A percentile compares a stretch with the other conserved stretches of the same genome.
These are phyloP conservation scores for Clinocottus analis DNA, from an alignment of 2,113 vertebrate species.

Conservation along the genomic window DNA sequence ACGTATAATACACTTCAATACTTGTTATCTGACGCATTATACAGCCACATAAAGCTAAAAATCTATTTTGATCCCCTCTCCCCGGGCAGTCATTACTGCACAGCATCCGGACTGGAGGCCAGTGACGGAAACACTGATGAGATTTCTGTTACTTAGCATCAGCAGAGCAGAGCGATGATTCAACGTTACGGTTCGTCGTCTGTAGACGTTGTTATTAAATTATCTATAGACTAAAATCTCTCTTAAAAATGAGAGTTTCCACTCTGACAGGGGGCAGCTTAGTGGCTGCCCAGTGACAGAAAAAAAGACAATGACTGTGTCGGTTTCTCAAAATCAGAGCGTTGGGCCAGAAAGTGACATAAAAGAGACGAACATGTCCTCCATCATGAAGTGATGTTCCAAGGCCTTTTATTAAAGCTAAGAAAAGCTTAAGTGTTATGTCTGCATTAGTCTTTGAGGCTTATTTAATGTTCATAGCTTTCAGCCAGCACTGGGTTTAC, in stretches of 20 bases:
- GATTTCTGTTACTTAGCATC: background rate
- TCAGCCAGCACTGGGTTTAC: background rate
- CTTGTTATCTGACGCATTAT: background rate
- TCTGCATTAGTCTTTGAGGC: background rate
- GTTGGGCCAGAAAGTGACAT: no score
- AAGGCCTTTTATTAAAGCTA: background rate
- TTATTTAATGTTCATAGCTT: background rate
- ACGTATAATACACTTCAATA: background rate
- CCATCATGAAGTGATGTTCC: no score
- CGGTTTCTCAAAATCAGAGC: background rate
- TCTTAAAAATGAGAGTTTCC: no score
- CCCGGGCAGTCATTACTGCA: background rate
- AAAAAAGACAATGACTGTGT: background rate
- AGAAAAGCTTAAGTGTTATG: background rate
- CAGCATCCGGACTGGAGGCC: background rate
- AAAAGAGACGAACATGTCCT: background rate
- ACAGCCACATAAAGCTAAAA: background rate
- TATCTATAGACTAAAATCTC: background rate
- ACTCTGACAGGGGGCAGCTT: background rate
- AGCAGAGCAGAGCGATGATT: background rate
- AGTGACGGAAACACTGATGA: background rate
- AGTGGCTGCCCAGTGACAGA: background rate
- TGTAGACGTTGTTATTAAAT: background rate
- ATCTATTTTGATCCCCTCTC: background rate
- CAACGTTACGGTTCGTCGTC: background rate